Base-by-base conservation (phyloP, 2,113 vertebrate genomes). In the Motacilla tschutschensis region DNA sequence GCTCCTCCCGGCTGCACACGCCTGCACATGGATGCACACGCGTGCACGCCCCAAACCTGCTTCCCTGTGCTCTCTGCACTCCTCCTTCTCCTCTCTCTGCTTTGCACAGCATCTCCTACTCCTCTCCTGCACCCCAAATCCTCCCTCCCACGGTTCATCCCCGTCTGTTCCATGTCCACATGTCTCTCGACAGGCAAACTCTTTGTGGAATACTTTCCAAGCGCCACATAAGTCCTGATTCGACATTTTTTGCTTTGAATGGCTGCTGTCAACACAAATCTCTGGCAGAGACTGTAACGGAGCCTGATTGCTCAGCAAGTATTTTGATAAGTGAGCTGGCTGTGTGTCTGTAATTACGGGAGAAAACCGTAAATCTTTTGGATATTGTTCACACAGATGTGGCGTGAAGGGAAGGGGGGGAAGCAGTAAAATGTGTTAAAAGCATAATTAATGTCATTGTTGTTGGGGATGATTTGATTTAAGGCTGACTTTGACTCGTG, bases 351-450 rank as follows among this genome's bases (percentile, higher is more conserved):
- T 98, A 98, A 98, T 98, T 98, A 98, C 93, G 93, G 96, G 96
- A 97, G 97, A 97, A 96, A 96, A 95, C 94, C 96, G 94, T 97
- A 97, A 98, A 97, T 98, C 97, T 97, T 97, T 96, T 89, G 92
- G 96, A 98, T 97, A 97, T 97, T 97, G 97, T 97, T 97, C 97
- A 96, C 97, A 97, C 98, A 98, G 98, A 98, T 98, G 98, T 97
- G 97, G 96, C 77, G 58, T 91, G 97, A 97, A 96, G 95, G 96
- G 95, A 96, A 85, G 80, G 87, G 90, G 83, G 96, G 87, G 94
- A 91, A 95, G 94, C 96, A 94, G 96, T 96, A 96, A 97, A 97
- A 97, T 90, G 96, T 96, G 97, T 96, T 97, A 98, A 97, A 97
- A 97, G 96, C 96, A 96, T 97, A 97, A 98, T 98, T 97, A 97